Evolutionary conservation across 2,113 vertebrate genomes (phyloP).

Genomic region (Heloderma charlesbogerti): DNA sequence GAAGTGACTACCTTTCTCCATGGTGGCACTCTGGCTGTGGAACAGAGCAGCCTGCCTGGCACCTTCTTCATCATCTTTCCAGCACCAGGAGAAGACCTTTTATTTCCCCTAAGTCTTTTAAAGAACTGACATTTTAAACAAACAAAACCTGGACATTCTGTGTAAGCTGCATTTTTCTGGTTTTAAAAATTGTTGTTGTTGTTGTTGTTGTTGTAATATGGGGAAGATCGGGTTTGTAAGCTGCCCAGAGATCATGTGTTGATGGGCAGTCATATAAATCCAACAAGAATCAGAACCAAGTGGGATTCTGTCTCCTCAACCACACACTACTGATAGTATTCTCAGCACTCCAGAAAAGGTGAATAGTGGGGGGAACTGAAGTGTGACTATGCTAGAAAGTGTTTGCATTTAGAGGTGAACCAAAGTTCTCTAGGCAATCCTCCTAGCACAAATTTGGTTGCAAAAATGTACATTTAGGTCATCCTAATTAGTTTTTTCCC

Average conservation of each 20-base stretch:
- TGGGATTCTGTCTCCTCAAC: no score
- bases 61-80: no score
- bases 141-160: no score
- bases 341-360: neutral
- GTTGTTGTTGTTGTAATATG: no score
- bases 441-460: neutral
- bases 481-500: neutral
- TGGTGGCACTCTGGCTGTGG: no score
- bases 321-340: neutral
- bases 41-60: no score
- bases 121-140: no score
- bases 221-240: no score
- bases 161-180: no score
- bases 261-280: neutral
- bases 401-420: neutral
- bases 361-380: neutral
- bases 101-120: no score
- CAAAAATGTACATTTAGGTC: neutral
- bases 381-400: neutral
- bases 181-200: no score
- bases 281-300: neutral
- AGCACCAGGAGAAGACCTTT: no score
- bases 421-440: neutral
- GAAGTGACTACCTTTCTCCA: neutral
- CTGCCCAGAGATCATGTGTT: neutral